Evolutionary conservation across 2,797 vertebrate genomes (phyloP).

Genomic region (Selene dorsalis): DNA sequence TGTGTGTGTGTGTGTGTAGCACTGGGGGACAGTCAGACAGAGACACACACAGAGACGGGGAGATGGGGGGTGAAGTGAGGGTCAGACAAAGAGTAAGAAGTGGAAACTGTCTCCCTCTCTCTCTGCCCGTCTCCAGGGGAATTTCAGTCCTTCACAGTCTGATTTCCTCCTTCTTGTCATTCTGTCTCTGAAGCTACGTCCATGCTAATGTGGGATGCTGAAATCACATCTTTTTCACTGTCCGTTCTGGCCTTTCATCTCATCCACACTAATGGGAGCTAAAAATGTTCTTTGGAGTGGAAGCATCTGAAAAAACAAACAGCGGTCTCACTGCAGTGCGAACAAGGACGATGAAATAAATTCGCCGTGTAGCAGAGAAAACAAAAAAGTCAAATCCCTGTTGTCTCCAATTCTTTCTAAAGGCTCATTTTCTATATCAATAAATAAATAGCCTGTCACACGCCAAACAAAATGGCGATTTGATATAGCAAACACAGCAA

Average conservation of each 20-base stretch:
- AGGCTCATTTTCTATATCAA: not conserved
- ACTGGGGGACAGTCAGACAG: slow-evolving; percentile 8
- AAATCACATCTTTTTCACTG: slow-evolving; percentile 24
- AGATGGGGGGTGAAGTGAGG: slow-evolving; percentile 46
- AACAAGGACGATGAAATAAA: not conserved
- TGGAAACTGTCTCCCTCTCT: slow-evolving; percentile 48
- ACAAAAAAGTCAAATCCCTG: not conserved
- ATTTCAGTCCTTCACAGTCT: slow-evolving; percentile 55
- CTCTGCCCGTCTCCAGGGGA: slow-evolving; percentile 45
- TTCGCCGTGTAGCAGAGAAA: not conserved
- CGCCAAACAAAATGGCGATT: not conserved
- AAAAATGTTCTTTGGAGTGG: slow-evolving; percentile 12
- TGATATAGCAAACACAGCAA: not conserved
- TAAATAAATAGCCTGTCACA: not conserved
- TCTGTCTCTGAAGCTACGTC: slow-evolving; percentile 30
- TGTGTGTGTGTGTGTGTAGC: slow-evolving; percentile 9
- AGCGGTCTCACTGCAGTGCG: not conserved
- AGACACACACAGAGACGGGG: not conserved
- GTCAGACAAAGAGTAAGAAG: slow-evolving; percentile 54
- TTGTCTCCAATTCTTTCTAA: not conserved
- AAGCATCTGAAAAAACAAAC: not conserved
- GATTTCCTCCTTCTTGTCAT: slow-evolving; percentile 44
- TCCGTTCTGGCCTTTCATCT: slow-evolving; percentile 22
- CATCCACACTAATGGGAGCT: slow-evolving; percentile 16
- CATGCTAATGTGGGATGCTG: slow-evolving; percentile 23